A percentile compares a stretch with the other conserved stretches of the same genome.
Evolutionary conservation across 2,888 invertebrate genomes (phyloP).

Genomic region (Eupithecia dodoneata): DNA sequence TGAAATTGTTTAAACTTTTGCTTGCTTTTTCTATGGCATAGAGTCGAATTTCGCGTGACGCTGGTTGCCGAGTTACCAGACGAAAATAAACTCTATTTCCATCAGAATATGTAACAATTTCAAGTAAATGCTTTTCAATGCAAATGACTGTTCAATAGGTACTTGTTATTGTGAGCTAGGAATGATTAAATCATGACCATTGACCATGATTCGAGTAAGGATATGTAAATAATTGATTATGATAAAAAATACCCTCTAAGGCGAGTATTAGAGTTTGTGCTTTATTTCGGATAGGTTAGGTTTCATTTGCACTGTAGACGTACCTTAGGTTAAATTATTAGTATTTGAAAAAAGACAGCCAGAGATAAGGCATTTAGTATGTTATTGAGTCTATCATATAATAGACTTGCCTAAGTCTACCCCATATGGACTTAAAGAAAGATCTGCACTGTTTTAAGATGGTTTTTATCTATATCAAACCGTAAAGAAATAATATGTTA

Average conservation of each 20-base stretch:
- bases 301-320: not conserved
- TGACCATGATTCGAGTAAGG: not conserved
- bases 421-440: not conserved
- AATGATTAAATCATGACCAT: not conserved
- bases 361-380: slow-evolving; percentile 15
- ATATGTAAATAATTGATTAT: not conserved
- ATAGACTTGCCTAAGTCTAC: not conserved
- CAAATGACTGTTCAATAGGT: not conserved
- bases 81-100: not conserved
- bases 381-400: not conserved
- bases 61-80: not conserved
- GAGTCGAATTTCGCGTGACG: not conserved
- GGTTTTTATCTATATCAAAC: not conserved
- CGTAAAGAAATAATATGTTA: not conserved
- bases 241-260: not conserved
- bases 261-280: not conserved
- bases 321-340: slow-evolving; percentile 1
- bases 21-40: not conserved
- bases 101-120: not conserved
- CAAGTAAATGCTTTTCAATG: not conserved
- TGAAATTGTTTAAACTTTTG: not conserved
- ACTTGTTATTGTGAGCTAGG: not conserved
- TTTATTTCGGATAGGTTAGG: not conserved
- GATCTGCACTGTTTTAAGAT: not conserved
- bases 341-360: slow-evolving; percentile 19